These are phyloP conservation scores for Eurytoma adleriae DNA, from an alignment of 2,888 invertebrate species.

Conservation along the genomic window DNA sequence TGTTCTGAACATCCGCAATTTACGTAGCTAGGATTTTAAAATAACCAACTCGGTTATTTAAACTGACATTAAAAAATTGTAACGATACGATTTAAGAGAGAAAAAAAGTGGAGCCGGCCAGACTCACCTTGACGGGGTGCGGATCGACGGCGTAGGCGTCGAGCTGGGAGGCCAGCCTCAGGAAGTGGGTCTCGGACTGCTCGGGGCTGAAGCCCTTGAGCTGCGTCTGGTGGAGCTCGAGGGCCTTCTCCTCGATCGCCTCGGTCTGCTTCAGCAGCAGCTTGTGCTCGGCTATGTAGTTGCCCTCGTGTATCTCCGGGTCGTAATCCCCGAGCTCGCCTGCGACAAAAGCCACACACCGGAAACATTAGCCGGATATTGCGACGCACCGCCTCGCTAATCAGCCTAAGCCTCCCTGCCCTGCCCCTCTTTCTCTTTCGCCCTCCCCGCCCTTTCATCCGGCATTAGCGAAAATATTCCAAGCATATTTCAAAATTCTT, in stretches of 20 bases:
- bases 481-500: too few species aligned
- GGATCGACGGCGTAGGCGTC: slow-evolving; percentile 99
- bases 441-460: too few species aligned
- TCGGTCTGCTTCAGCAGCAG: slow-evolving; percentile 95
- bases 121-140: slow-evolving; percentile 93
- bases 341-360: slow-evolving; percentile 71
- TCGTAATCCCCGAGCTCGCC: slow-evolving; percentile 97
- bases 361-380: too few species aligned
- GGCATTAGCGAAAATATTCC: too few species aligned
- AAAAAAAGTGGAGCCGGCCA: neutral
- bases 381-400: too few species aligned
- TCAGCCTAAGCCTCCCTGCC: too few species aligned
- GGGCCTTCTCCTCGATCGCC: slow-evolving; percentile 93
- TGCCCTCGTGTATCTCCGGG: slow-evolving; percentile 89
- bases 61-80: neutral
- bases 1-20: too few species aligned
- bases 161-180: slow-evolving; percentile 92
- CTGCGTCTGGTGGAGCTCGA: slow-evolving; percentile 92
- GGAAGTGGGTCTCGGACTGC: slow-evolving; percentile 92
- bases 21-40: too few species aligned
- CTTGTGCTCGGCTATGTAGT: slow-evolving; percentile 94
- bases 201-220: slow-evolving; percentile 91
- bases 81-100: neutral
- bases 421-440: too few species aligned
- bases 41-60: neutral